Evolutionary conservation across 2,113 vertebrate genomes (phyloP), one percentile per base, ranked within the genome.

Genomic region (Ploceus nigricollis): DNA sequence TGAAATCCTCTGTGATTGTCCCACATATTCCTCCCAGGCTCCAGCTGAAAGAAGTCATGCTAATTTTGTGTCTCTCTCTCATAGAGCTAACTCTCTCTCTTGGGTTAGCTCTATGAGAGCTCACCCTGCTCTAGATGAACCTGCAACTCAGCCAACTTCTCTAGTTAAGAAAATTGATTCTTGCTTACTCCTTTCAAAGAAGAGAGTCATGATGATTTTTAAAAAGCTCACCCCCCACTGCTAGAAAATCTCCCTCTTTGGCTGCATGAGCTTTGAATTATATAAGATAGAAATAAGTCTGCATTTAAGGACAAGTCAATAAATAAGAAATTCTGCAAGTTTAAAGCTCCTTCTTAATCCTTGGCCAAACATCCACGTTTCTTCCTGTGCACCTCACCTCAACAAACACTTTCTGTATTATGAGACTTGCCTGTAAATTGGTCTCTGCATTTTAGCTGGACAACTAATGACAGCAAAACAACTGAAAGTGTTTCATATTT

Each of bases 111-210:
- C 89, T 95, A 82, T 58, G 39, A 37, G 93, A 96, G 66, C 70
- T 89, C 72, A 84, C 57, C 72, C 87, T 90, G 70, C 65, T 75
- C 65, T 87, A 78, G 85, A 93, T 95, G 94, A 97, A 97, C 92
- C 66, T 28, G 21, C 80, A 93, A 86, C 60, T 90, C 24, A 28
- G 94, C 57, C 94, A 97, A 53, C 78, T 96, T 93, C 69, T 96
- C 96, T 48, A 76, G 31, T 82, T 87, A 87, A 90, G 94, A 96
- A 97, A 98, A 97, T 45, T 95, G 93, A 96, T 97, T 97, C 90
- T 92, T 97, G 77, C 97, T 98, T 96, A 96, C 80, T 83, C 88
- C 44, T 97, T 97, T 95, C 84, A 88, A 69, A 92, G 89, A 95
- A 75, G 77, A 94, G 42, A 96, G 93, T 95, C 69, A 25, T 68